Evolutionary conservation across 2,797 vertebrate genomes (phyloP), one percentile per base, ranked within the genome.

Genomic region (Microctenopoma lineatum): DNA sequence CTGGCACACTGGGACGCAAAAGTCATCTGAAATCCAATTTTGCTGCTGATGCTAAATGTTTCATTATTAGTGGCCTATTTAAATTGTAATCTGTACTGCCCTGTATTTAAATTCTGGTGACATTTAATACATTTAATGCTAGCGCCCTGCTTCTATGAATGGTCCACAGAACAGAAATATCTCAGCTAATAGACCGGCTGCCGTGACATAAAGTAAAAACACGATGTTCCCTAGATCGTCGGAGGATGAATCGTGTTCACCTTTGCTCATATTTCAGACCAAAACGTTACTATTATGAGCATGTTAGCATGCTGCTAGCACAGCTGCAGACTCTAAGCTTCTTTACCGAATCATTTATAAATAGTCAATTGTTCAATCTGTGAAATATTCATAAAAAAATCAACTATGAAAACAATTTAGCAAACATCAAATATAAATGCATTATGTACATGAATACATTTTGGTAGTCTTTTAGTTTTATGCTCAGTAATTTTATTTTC

Each of bases 1-100:
- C 32, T 2, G 15, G 54, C 48, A 39, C n/a, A 25, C 57, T 21
- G 65, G 50, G 50, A 55, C 14, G 56, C 27, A 14, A 47, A 73
- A 52, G 48, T 26, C 42, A 51, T 53, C 54, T 62, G 32, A 69
- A 69, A 52, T 51, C 38, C 7, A 13, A 45, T 45, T 65, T 65
- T 39, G 38, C 16, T 27, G 21, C 39, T 32, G 50, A 46, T 62
- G 27, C 32, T 34, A 29, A 47, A n/a, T 27, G 42, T n/a, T 27
- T 39, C n/a, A 26, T 4, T 44, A 3, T 58, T 39, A 48, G 41
- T 7, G 3, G 38, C 27, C 32, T 13, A 21, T 63, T 72, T 25
- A 47, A 27, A 56, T 4, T 7, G 62, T 5, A 14, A 27, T 38
- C 44, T 45, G n/a, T 3, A 18, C 44, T 45, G 46, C 4, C 5